A percentile compares a stretch with the other conserved stretches of the same genome.
Conservation (phyloP, 2,888 invertebrate genomes). For the Stenolophus ochropezus region DNA sequence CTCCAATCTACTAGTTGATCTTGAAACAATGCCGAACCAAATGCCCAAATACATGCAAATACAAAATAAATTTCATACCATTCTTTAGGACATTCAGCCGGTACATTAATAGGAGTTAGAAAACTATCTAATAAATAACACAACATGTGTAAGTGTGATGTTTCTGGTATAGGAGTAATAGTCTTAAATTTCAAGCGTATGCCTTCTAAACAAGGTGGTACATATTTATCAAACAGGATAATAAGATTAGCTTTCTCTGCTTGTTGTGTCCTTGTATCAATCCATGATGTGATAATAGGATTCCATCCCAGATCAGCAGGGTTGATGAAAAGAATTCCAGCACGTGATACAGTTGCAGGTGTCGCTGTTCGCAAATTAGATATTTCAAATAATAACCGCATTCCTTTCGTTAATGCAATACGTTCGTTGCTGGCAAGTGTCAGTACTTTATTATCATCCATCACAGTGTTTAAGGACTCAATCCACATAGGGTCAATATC, state of each 20-base stretch:
- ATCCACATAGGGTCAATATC: slow-evolving; percentile 99
- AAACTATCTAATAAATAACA: slow-evolving; percentile 91
- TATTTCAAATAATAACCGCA: slow-evolving; percentile 96
- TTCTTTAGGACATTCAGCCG: slow-evolving; percentile 93
- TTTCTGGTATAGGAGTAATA: slow-evolving; percentile 92
- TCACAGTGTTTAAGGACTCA: slow-evolving; percentile 95
- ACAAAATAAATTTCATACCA: slow-evolving; percentile 96
- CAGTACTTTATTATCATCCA: slow-evolving; percentile 97
- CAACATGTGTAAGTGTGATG: slow-evolving; percentile 91
- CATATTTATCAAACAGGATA: slow-evolving; percentile 94
- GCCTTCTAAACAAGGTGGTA: slow-evolving; percentile 88
- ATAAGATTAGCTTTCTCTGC: slow-evolving; percentile 87
- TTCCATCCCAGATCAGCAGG: slow-evolving; percentile 96
- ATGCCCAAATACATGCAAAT: slow-evolving; percentile 93
- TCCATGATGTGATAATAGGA: slow-evolving; percentile 93
- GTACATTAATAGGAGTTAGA: slow-evolving; percentile 86
- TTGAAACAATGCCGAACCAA: slow-evolving; percentile 93
- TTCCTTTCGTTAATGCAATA: slow-evolving; percentile 90
- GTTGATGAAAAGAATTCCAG: slow-evolving; percentile 96
- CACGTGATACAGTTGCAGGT: slow-evolving; percentile 95
- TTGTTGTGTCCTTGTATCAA: slow-evolving; percentile 83
- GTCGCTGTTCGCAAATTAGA: slow-evolving; percentile 92
- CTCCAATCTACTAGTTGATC: slow-evolving; percentile 94
- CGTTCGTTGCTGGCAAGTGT: slow-evolving; percentile 96
- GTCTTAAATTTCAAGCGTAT: slow-evolving; percentile 86